Base-by-base conservation (phyloP, 1,140 invertebrate species). In the Drosophila teissieri region DNA sequence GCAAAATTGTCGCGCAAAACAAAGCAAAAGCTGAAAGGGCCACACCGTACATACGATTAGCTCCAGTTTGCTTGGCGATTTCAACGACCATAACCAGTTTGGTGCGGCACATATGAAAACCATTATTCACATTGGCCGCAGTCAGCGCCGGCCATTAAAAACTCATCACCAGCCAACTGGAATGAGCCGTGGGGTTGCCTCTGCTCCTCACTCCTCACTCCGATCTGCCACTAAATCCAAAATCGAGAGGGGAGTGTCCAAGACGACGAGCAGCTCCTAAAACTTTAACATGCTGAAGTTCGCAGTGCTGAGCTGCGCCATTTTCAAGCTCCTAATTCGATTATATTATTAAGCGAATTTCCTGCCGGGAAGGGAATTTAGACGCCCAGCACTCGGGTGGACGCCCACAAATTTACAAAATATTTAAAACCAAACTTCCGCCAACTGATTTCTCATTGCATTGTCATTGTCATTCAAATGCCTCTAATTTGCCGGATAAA, bases 371-470 rank as follows among this genome's bases (percentile, higher is more conserved):
- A 10, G 14, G 37, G 12, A 8, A 10, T 8, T 31, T 10, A 8
- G 31, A 31, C 31, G 2, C 8, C 31, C 40, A 42, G 37, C 17
- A 42, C 37, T 27, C 34, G 12, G 45, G 80, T 64, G 54, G 67
- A 88, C 84, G 84, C 84, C 84, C 84, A 89, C 84, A 88, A 88
- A 88, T 88, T 80, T 88, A 84, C 84, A 89, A 89, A 88, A 88
- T 89, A 88, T 88, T 88, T 89, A 88, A 88, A 88, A 88, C 83
- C 84, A 53, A 89, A 84, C 73, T 84, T 89, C 84, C 84, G 83
- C 68, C 67, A 80, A 89, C 55, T 62, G 61, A 76, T 58, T 78
- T 49, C 44, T 24, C 22, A 54, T 46, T 45, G 48, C 54, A 75
- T 73, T 82, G 63, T 73, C 70, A 75, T 75, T 75, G 67, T 70